These are phyloP conservation scores for Aramus guarauna DNA, from an alignment of 2,113 vertebrate species.

Conservation along the genomic window DNA sequence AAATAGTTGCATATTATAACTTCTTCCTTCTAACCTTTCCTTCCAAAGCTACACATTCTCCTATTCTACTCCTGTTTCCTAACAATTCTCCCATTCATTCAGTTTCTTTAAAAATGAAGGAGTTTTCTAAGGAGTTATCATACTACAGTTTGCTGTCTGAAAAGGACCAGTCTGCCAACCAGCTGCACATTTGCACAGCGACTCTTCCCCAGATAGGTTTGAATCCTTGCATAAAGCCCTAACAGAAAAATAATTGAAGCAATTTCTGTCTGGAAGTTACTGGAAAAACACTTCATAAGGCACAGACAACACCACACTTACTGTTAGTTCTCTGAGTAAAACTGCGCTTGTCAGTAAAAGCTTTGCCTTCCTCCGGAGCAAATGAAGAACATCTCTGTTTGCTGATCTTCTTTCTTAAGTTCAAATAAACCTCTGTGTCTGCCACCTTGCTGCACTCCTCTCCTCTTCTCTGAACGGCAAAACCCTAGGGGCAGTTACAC, in stretches of 20 bases:
- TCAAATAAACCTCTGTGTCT: background rate
- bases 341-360: background rate
- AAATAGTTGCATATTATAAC: background rate
- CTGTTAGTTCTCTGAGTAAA: background rate
- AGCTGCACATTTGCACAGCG: background rate
- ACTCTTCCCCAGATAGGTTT: background rate
- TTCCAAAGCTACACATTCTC: background rate
- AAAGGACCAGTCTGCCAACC: background rate
- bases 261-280: background rate
- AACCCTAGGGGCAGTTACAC: background rate
- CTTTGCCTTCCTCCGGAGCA: background rate
- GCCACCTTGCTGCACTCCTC: background rate
- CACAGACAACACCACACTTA: fast-evolving
- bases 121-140: background rate
- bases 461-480: background rate
- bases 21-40: background rate
- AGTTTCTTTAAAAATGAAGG: background rate
- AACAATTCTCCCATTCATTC: background rate
- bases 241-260: background rate
- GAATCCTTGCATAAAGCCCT: background rate
- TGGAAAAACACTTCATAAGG: background rate
- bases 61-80: background rate
- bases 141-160: background rate
- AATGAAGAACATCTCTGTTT: background rate
- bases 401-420: background rate